Evolutionary conservation across 2,797 vertebrate species (phyloP).

Genomic region (Sebastes variabilis): DNA sequence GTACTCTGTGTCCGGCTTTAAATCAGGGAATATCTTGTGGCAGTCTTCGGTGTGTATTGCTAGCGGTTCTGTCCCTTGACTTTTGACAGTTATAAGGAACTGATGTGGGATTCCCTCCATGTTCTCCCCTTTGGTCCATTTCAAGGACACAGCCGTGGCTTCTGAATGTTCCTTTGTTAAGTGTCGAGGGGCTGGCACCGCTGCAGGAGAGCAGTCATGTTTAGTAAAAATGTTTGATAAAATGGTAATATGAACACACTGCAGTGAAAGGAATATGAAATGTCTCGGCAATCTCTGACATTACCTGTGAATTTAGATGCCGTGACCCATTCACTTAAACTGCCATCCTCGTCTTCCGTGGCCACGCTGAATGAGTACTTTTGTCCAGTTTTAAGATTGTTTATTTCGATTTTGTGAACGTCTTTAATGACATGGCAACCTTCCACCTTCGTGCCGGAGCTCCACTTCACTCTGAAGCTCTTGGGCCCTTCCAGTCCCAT

Average conservation of each 20-base stretch:
- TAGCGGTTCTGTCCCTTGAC: neutral
- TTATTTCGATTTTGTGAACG: slow-evolving; percentile 21
- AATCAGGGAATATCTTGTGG: slow-evolving; percentile 9
- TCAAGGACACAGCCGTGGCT: slow-evolving; percentile 8
- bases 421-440: neutral
- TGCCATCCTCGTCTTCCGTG: slow-evolving; percentile 14
- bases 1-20: slow-evolving; percentile 40
- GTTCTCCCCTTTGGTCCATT: slow-evolving; percentile 32
- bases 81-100: slow-evolving; percentile 9
- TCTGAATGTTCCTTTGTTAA: slow-evolving; percentile 9
- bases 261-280: neutral
- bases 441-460: neutral
- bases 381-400: slow-evolving; percentile 24
- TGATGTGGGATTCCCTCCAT: slow-evolving; percentile 26
- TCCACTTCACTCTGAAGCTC: slow-evolving; percentile 18
- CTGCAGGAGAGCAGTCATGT: slow-evolving; percentile 8
- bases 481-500: neutral
- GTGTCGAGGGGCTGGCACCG: neutral
- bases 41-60: neutral
- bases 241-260: neutral
- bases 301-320: slow-evolving; percentile 27
- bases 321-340: slow-evolving; percentile 13
- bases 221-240: neutral
- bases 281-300: neutral
- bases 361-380: slow-evolving; percentile 30